Conservation (phyloP, 2,888 invertebrate genomes). For the Chalcosyrphus nemorum region DNA sequence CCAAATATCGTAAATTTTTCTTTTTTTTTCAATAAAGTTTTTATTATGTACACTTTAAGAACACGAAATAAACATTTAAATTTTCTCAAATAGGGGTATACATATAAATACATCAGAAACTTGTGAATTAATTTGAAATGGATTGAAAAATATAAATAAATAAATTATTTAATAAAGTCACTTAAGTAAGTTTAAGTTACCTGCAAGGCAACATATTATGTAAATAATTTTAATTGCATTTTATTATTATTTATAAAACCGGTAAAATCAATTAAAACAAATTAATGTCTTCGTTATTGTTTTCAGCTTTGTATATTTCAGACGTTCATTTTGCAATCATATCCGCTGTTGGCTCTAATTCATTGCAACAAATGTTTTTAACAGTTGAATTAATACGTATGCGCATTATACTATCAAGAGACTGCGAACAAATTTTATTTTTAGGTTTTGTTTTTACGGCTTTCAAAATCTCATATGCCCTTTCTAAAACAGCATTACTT, state of each 20-base stretch:
- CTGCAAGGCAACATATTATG: neutral
- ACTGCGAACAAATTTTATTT: too few species aligned
- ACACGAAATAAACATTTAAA: neutral
- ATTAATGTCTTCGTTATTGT: neutral
- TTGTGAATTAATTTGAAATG: too few species aligned
- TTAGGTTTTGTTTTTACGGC: too few species aligned
- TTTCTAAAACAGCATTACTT: too few species aligned
- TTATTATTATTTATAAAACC: neutral
- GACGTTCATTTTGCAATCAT: neutral
- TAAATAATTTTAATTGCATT: too few species aligned
- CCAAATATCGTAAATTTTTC: neutral
- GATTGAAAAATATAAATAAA: neutral
- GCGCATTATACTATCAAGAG: neutral
- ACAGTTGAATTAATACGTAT: neutral
- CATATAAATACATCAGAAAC: too few species aligned
- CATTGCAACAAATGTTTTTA: neutral
- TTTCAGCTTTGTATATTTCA: neutral
- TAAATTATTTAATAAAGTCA: neutral
- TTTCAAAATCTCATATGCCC: too few species aligned
- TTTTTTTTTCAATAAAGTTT: neutral
- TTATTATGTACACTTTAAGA: neutral
- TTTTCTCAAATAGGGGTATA: neutral
- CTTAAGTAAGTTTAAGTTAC: neutral
- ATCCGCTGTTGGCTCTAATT: neutral
- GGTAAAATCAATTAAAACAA: neutral